A percentile compares a stretch with the other conserved stretches of the same genome.
Evolutionary conservation across 2,888 invertebrate species (phyloP).

Genomic region (Conus canariensis): DNA sequence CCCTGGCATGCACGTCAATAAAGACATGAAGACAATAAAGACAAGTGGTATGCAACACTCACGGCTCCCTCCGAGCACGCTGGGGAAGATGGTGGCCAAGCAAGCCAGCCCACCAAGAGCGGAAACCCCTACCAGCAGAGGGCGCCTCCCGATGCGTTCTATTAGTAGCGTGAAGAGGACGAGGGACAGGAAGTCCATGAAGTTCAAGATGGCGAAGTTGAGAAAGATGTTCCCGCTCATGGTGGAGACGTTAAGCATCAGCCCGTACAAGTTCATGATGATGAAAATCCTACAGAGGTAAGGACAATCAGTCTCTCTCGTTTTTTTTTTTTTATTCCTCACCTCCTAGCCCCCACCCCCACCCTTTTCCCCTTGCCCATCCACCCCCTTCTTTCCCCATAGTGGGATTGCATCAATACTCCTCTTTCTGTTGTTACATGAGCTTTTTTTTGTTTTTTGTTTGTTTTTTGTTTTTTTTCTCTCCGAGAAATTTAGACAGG

Average conservation of each 20-base stretch:
- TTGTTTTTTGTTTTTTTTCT: constrained; percentile 84
- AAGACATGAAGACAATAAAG: too few relatives aligned
- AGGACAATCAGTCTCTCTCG: too few relatives aligned
- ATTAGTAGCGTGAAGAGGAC: neutral
- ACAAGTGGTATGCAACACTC: neutral
- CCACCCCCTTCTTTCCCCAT: too few relatives aligned
- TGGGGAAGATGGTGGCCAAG: constrained; percentile 61
- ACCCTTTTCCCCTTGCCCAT: constrained; percentile 43
- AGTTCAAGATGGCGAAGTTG: neutral
- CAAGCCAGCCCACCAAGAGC: constrained; percentile 62
- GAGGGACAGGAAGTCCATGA: neutral
- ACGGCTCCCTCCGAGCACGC: constrained; percentile 56
- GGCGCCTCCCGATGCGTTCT: constrained; percentile 74
- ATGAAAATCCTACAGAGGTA: neutral
- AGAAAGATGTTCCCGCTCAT: constrained; percentile 34
- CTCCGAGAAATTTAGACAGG: constrained; percentile 85
- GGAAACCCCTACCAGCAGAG: constrained; percentile 60
- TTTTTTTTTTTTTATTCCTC: constrained; percentile 56
- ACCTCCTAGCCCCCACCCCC: too few relatives aligned
- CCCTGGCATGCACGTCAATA: too few relatives aligned
- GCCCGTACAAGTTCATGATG: constrained; percentile 13
- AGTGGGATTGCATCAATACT: neutral
- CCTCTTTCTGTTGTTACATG: too few relatives aligned
- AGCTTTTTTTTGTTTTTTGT: too few relatives aligned
- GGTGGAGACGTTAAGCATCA: constrained; percentile 33